phyloP scores from a whole-genome alignment of 1,140 invertebrate species.

The Drosophila triauraria region DNA sequence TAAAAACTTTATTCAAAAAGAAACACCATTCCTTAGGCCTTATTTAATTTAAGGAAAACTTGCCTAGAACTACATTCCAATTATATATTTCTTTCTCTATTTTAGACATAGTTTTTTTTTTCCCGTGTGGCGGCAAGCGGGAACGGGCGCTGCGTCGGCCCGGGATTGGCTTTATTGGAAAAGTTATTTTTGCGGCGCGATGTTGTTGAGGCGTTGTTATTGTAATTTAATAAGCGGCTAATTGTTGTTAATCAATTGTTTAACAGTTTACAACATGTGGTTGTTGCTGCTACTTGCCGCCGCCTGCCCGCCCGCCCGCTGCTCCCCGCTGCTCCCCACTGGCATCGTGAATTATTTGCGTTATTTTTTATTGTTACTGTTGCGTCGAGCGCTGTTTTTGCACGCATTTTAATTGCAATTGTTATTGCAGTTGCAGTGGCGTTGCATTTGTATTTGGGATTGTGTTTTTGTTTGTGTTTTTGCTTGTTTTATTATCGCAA shows the following conservation, averaged over 20 bases:
- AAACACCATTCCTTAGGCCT: no score
- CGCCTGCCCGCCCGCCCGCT: background rate
- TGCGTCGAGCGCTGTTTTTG: slow-evolving; percentile 51
- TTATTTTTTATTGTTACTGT: slow-evolving; percentile 69
- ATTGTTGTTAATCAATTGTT: slow-evolving; percentile 84
- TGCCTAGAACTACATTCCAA: no score
- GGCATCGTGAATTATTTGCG: slow-evolving; percentile 68
- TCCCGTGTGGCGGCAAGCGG: background rate
- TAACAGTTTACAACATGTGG: slow-evolving; percentile 76
- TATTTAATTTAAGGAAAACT: no score
- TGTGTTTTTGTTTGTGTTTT: slow-evolving; percentile 21
- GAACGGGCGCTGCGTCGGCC: slow-evolving; percentile 3
- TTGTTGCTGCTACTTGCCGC: slow-evolving; percentile 25
- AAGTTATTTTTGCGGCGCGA: slow-evolving; percentile 36
- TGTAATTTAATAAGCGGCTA: slow-evolving; percentile 84
- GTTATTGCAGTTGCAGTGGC: slow-evolving; percentile 55
- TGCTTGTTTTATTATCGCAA: slow-evolving; percentile 44
- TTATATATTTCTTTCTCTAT: no score
- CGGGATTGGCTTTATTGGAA: slow-evolving; percentile 61
- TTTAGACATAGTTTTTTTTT: background rate
- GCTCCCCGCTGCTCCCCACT: slow-evolving; percentile 4
- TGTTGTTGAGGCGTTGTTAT: slow-evolving; percentile 62
- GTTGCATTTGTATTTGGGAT: slow-evolving; percentile 44
- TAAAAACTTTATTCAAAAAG: no score
- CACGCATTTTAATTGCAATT: slow-evolving; percentile 77